phyloP scores from a whole-genome alignment of 2,113 vertebrate genomes.

The Pseudopodoces humilis region DNA sequence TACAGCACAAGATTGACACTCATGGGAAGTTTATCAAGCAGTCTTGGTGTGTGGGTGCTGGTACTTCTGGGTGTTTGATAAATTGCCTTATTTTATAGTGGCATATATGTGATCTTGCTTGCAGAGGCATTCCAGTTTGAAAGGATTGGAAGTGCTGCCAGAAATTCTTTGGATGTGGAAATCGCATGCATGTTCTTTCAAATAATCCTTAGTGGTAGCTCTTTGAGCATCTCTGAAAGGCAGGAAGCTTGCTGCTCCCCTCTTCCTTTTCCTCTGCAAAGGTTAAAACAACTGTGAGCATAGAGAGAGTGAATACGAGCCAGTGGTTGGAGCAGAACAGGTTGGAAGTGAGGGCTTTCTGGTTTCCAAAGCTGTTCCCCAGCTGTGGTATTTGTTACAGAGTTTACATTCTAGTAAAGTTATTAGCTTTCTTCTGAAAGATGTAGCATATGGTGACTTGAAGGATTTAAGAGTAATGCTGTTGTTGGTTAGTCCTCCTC shows the following conservation, averaged over 20 bases:
- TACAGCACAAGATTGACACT: not conserved
- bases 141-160: not conserved
- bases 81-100: not conserved
- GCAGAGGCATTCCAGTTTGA: not conserved
- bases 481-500: not conserved
- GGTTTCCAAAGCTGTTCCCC: not conserved
- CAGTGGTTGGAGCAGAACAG: not conserved
- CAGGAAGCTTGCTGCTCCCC: not conserved
- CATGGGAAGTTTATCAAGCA: not conserved
- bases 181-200: not conserved
- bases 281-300: not conserved
- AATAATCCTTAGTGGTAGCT: not conserved
- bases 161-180: not conserved
- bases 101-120: not conserved
- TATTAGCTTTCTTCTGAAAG: not conserved
- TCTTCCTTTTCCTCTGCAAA: not conserved
- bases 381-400: not conserved
- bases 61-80: not conserved
- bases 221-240: not conserved
- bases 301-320: fast-evolving
- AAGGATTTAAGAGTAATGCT: not conserved
- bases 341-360: not conserved
- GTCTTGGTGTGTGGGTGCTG: not conserved
- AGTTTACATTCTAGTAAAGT: not conserved
- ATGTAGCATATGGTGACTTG: not conserved